Base-by-base conservation (phyloP, 2,113 vertebrate genomes). In the Cichladusa arquata region DNA sequence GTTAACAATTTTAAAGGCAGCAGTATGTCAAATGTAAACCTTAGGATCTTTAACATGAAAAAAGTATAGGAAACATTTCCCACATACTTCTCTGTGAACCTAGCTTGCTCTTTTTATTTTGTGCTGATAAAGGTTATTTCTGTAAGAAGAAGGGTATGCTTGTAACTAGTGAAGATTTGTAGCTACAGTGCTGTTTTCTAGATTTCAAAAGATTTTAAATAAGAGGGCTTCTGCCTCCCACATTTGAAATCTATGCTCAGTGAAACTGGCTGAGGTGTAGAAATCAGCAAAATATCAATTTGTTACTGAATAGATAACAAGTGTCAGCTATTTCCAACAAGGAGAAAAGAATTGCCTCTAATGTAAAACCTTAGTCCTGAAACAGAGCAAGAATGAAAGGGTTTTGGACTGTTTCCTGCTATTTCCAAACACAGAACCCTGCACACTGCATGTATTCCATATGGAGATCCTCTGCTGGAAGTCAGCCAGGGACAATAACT, bases 91-190 rank as follows among this genome's bases (percentile, higher is more conserved):
- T 78, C 36, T 51, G 19, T 38, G 31, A 88, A 84, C 48, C 25
- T 50, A 71, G 33, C n/a, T 86, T 69, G 25, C 23, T 86, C 33
- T 60, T 80, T 90, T 90, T 45, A 66, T n/a, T 71, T 85, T 70
- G 13, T 65, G 33, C 81, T 91, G 74, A 90, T 51, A 61, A 83
- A 92, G 67, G 20, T 42, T 87, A 45, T 93, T 93, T 82, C 78
- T 86, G 5, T 56, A 66, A 73, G 29, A 71, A 53, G 36, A 50
- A 74, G 14, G 24, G 25, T 54, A 34, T 28, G 31, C 44, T 38
- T 38, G 33, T 48, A 80, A 73, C 29, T 65, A 48, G 47, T 58
- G 51, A 77, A 93, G 50, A 90, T 66, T 44, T 91, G 58, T 73
- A 82, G 51, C 64, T 87, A 57, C 11, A 12, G 33, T 3, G 5